Evolutionary conservation across 2,797 vertebrate species (phyloP), one percentile per base, ranked within the genome.

Genomic region (Myotis vivesi): DNA sequence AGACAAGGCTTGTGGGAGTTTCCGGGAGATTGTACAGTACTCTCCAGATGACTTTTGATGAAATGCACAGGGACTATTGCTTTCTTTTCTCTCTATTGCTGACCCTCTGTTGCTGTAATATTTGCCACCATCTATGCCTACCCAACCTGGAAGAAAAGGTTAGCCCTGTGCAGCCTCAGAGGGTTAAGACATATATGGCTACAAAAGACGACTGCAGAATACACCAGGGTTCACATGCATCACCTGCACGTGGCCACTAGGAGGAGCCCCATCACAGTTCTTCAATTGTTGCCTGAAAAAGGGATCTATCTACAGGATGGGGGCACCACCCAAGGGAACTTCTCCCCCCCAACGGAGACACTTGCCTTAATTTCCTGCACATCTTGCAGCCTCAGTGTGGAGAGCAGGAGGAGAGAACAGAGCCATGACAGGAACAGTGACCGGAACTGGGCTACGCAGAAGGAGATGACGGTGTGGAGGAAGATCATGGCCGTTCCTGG

Each of bases 301-400:
- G 16, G 7, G 10, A 38, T 38, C 38, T 36, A n/a, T 17, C 36
- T 5, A 1, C 36, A 6, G 11, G 12, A 69, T 10, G 4, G 20
- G 28, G 53, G 25, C 22, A 33, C 36, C 57, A 36, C 22, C 5
- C 25, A 49, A 12, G 25, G 16, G 5, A 6, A 30, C 44, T 5
- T 57, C 46, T 36, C 44, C 46, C 55, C 71, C 59, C 28, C 8
- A 0, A 17, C 0, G 11, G 17, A 72, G n/a, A 38, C 36, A 64
- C 92, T 98, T 97, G 99, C 99, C 99, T 99, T 99, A 20, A 99
- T 92, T 84, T 99, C 98, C 97, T 99, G 99, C 92, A 99, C 95
- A 1, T 97, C 96, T 25, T 98, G 98, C 83, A 99, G 96, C 92
- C 99, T 98, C 81, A 99, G 98, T 0, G 99, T 99, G 75, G 98